Base-by-base conservation (phyloP, 2,113 vertebrate genomes). In the rabbit (Oryctolagus cuniculus) region DNA sequence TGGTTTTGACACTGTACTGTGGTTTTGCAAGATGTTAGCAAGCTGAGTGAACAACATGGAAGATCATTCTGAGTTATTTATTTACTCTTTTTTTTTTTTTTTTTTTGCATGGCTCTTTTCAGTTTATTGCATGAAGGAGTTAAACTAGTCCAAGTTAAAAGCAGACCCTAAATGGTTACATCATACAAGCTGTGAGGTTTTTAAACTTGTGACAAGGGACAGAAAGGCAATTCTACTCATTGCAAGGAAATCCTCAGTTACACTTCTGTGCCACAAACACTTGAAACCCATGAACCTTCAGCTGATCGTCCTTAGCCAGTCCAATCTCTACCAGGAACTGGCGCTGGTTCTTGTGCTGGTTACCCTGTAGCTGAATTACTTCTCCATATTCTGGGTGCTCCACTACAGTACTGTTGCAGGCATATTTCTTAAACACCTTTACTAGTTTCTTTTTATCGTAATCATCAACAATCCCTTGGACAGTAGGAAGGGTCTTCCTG, bases 361-460 rank as follows among this genome's bases (percentile, higher is more conserved):
- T 44, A 44, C 44, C 7, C 44, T 44, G 44, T 44, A 44, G 44
- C 44, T 44, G 44, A 44, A 44, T 44, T 44, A 44, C 44, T 44
- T 44, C 44, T 99, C 99, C 99, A 99, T 99, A 99, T 97, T 99
- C 99, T 93, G 99, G 99, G 97, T 99, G 99, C 90, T 99, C 99
- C 86, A 99, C 99, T 97, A 99, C 99, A 98, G 99, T 99, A 97
- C 99, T 99, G 99, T 99, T 99, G 98, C 99, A 99, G 98, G 99
- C 99, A 95, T 99, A 98, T 97, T 99, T 99, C 96, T 99, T 99
- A 97, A 99, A 99, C 97, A 99, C 99, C 96, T 99, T 99, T 98
- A 99, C 99, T 98, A 99, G 99, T 98, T 99, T 99, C 99, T 99
- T 99, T 98, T 99, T 99, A 98, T 99, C 99, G 99, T 99, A 99